Base-by-base conservation (phyloP, 2,797 vertebrate species). In the Tapera naevia region DNA sequence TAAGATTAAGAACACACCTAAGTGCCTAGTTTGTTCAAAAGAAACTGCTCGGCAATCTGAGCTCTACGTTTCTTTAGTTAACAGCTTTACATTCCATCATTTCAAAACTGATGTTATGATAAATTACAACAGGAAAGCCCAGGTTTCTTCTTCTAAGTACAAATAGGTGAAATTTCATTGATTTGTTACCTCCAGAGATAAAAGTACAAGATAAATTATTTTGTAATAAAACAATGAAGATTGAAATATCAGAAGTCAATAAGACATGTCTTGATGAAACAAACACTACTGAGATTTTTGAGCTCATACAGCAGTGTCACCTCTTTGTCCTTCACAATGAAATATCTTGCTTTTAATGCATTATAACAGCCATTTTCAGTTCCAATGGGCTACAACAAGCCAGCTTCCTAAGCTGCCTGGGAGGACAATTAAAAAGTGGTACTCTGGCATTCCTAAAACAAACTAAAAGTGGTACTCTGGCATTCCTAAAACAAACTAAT, bases 391-490 rank as follows among this genome's bases (percentile, higher is more conserved):
- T 35, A 30, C 53, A 33, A 9, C 4, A 5, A 67, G 24, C 7
- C 32, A 17, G 21, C 51, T 66, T 35, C 46, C 65, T 17, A 23
- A 65, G 57, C n/a, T 9, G 5, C 4, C 25, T 65, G 27, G 35
- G 50, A 86, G 37, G 22, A 74, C 27, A n/a, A 30, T 28, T 17
- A 17, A 50, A 82, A 30, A 1, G 0, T 1, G 18, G n/a, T 23
- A n/a, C 8, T 45, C 43, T 10, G 24, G n/a, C 46, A 69, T 24
- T 35, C 13, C 48, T n/a, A n/a, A n/a, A n/a, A n/a, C n/a, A n/a
- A n/a, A n/a, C n/a, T n/a, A 50, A 82, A 30, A 1, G 0, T 1
- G 18, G n/a, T 23, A n/a, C 8, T 45, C 43, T 10, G 24, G n/a
- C 46, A 69, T 24, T 35, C 13, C 48, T n/a, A n/a, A 54, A 25